Conservation (phyloP, 2,888 invertebrate species). For the Phengaris alcon region DNA sequence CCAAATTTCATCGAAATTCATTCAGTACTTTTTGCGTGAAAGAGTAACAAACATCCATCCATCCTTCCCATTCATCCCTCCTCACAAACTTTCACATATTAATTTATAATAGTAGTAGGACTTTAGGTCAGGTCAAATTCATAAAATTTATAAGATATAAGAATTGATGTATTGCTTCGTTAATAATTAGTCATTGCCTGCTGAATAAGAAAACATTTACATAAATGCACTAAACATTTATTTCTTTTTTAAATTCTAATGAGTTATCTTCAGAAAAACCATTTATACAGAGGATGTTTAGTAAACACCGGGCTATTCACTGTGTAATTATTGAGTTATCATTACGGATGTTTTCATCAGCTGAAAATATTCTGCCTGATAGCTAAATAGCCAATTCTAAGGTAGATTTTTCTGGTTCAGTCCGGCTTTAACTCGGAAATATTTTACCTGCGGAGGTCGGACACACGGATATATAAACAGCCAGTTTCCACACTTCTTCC, state of each 20-base stretch:
- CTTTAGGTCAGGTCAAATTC: too few species aligned
- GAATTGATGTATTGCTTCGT: background rate
- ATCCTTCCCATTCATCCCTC: too few species aligned
- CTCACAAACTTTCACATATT: too few species aligned
- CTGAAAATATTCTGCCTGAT: slow-evolving; percentile 8
- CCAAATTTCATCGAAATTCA: too few species aligned
- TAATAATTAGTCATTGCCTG: background rate
- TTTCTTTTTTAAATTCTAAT: background rate
- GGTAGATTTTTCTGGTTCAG: background rate
- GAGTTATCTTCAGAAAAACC: background rate
- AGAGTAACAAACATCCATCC: too few species aligned
- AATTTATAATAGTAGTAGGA: too few species aligned
- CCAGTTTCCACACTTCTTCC: too few species aligned
- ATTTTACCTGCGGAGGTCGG: background rate
- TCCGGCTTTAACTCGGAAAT: background rate
- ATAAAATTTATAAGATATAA: too few species aligned
- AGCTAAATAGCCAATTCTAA: background rate
- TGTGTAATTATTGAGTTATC: background rate
- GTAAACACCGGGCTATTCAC: background rate
- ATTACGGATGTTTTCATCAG: background rate
- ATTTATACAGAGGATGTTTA: background rate
- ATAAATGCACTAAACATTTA: background rate
- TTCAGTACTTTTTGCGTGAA: too few species aligned
- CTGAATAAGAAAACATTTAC: background rate
- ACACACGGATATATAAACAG: too few species aligned